phyloP scores from a whole-genome alignment of 2,888 invertebrate genomes.

The Syrista parreyssii region DNA sequence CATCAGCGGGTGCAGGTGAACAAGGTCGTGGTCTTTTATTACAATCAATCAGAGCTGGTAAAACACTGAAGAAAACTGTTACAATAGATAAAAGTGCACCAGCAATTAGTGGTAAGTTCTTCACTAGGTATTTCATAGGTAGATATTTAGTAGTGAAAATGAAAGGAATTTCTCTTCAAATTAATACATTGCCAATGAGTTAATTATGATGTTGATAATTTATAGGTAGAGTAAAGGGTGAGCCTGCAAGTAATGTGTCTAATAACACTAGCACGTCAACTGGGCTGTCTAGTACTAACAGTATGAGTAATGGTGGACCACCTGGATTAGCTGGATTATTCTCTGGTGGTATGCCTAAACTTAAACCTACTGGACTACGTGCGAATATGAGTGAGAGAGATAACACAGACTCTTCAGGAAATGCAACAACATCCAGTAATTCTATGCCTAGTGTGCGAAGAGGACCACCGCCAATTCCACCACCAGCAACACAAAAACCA shows the following conservation, averaged over 20 bases:
- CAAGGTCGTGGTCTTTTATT: slow-evolving; percentile 77
- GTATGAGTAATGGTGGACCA: slow-evolving; percentile 50
- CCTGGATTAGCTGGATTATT: slow-evolving; percentile 78
- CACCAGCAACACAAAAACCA: slow-evolving; percentile 74
- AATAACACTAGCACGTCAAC: slow-evolving; percentile 7
- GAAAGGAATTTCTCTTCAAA: not conserved
- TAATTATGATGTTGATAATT: slow-evolving; percentile 3
- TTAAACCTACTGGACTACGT: slow-evolving; percentile 75
- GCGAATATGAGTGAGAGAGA: slow-evolving; percentile 49
- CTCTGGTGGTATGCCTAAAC: slow-evolving; percentile 85
- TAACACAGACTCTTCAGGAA: slow-evolving; percentile 38
- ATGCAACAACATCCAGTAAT: slow-evolving; percentile 30
- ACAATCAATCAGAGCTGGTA: slow-evolving; percentile 85
- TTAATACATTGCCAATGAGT: not conserved
- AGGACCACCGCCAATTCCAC: slow-evolving; percentile 86
- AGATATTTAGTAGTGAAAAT: not conserved
- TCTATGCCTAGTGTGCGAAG: slow-evolving; percentile 64
- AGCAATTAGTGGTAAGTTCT: slow-evolving; percentile 73
- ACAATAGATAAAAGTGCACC: slow-evolving; percentile 94
- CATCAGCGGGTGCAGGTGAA: slow-evolving; percentile 67
- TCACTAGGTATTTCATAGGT: not conserved
- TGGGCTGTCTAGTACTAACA: slow-evolving; percentile 34
- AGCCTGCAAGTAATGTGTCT: slow-evolving; percentile 55
- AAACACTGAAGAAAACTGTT: slow-evolving; percentile 83
- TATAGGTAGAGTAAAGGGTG: slow-evolving; percentile 59